Base-by-base conservation (phyloP, 2,888 invertebrate species). In the Hyalella azteca region DNA sequence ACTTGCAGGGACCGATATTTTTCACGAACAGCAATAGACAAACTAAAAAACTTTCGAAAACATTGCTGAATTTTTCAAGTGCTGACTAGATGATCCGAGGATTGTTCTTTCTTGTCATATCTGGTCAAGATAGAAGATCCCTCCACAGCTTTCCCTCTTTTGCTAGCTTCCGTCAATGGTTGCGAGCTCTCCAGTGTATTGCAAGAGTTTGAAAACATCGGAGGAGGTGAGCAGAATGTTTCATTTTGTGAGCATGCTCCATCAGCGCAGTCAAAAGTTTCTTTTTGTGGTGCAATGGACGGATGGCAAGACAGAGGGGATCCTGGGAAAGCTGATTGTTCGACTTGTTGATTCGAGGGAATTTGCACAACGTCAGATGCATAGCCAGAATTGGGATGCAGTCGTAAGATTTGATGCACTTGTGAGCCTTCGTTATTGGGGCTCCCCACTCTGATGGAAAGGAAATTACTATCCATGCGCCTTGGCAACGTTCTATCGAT, bases 201-300 rank as follows among this genome's bases (percentile, higher is more conserved):
- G 13, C 26, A 13, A 13, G 54, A 54, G 26, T 54, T 54, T 54
- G 54, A 54, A 54, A 54, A 54, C 54, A 54, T 54, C 54, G 54
- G 54, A 11, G 54, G 54, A 26, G 54, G 54, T 13, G 54, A 54
- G 54, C 22, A 54, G 29, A 54, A 54, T 54, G 54, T 54, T 54
- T 54, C 54, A 29, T 22, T 3, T 26, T 22, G 26, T 2, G 26
- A 9, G 26, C 22, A 54, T 26, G 54, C 22, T 26, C 29, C 54
- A 54, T 54, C 54, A 54, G 26, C 26, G 54, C 54, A 54, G 29
- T 54, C 54, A 26, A 54, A 29, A 54, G 22, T 29, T 54, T 29
- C 54, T 29, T 54, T 54, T 29, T 26, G 29, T 11, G 54, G 54
- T 22, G 54, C 5, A 22, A 2, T 22, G 54, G 54, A 5, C 26